Percentiles rank a stretch among this genome's conserved stretches.
phyloP scores from a whole-genome alignment of 2,888 invertebrate genomes.

The Coelinius sp. region DNA sequence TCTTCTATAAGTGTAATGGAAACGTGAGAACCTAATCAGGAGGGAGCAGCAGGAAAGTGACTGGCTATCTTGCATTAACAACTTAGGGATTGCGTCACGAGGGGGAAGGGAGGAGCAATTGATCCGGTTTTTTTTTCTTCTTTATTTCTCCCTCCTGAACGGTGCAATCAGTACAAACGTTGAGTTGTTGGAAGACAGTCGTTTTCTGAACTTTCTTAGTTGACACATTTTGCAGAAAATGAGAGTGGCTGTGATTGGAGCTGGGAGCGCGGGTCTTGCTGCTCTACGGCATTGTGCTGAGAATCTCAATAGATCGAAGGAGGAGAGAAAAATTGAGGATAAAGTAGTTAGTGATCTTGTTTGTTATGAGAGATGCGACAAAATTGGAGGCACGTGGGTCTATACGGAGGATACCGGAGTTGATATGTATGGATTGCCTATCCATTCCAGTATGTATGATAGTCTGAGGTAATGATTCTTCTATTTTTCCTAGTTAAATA shows the following conservation, averaged over 20 bases:
- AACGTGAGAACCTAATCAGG: conserved; percentile 23
- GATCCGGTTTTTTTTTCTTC: conserved; percentile 5
- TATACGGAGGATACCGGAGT: conserved; percentile 83
- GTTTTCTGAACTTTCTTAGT: background rate
- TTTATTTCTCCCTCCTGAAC: conserved; percentile 24
- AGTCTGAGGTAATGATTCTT: conserved; percentile 79
- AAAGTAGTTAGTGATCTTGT: conserved; percentile 71
- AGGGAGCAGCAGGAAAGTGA: background rate
- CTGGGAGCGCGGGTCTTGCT: conserved; percentile 90
- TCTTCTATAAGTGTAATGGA: background rate
- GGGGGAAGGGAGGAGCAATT: conserved; percentile 31
- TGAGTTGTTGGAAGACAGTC: background rate
- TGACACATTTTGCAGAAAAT: conserved; percentile 55
- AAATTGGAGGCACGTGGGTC: conserved; percentile 93
- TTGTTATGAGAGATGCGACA: conserved; percentile 82
- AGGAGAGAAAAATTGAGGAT: conserved; percentile 66
- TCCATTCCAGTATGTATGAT: conserved; percentile 94
- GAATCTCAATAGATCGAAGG: conserved; percentile 48
- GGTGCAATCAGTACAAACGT: background rate
- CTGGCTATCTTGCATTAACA: conserved; percentile 26
- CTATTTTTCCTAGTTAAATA: too few relatives aligned
- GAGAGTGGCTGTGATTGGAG: conserved; percentile 85
- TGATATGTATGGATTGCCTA: conserved; percentile 84
- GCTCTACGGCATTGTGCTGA: conserved; percentile 79
- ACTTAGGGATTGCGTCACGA: conserved; percentile 28